Base-by-base conservation (phyloP, 2,888 invertebrate genomes). In the Lypha dubia region DNA sequence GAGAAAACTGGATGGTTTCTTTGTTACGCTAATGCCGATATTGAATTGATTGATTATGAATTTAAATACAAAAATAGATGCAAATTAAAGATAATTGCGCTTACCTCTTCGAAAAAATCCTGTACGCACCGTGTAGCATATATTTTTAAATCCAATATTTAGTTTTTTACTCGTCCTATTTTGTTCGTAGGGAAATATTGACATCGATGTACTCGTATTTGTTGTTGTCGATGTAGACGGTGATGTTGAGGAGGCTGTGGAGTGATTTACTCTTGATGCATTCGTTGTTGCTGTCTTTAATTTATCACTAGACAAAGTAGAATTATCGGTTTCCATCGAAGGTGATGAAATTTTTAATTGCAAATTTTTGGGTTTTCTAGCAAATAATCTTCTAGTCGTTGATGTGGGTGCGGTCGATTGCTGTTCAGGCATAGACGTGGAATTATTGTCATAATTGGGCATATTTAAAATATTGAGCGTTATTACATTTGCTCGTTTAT, bases 61-160 rank as follows among this genome's bases (percentile, higher is more conserved):
- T n/a, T n/a, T n/a, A n/a, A n/a, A n/a, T n/a, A n/a, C n/a, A n/a
- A n/a, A n/a, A n/a, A n/a, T n/a, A 17, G 11, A 20, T 3, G 28
- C 5, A 28, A 58, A 41, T 28, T 9, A 68, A 6, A n/a, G n/a
- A n/a, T n/a, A n/a, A 24, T 24, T 8, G 7, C 74, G 87, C 90
- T 88, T 74, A 92, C 92, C 90, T 87, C 88, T 89, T 79, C 88
- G 89, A 41, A 92, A 88, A 77, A 91, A 87, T 38, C 92, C 92
- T 46, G 89, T 87, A 71, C 88, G 90, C 6, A 85, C 88, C 74
- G 88, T 88, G 79, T 89, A 91, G 8, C 87, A 85, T 46, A 92
- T 87, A 86, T 92, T 90, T 9, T 91, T 88, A 85, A 92, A 92
- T 32, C 89, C 89, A 38, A 92, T 90, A 79, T 91, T 88, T 38